phyloP scores from a whole-genome alignment of 2,888 invertebrate species.

The Ormia ochracea region DNA sequence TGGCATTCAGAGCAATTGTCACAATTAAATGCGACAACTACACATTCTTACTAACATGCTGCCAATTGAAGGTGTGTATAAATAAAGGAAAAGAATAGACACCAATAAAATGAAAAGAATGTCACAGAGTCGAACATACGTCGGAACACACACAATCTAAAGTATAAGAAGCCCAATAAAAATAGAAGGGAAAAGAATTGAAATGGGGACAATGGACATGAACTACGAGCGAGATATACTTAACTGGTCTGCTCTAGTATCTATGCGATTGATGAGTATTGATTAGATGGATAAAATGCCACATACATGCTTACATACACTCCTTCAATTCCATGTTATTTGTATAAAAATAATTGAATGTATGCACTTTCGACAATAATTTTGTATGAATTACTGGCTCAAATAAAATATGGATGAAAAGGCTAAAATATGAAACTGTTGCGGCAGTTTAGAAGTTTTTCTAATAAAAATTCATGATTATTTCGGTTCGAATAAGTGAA shows the following conservation, averaged over 20 bases:
- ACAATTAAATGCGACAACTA: conserved; percentile 58
- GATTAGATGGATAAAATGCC: conserved; percentile 52
- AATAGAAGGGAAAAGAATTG: conserved; percentile 14
- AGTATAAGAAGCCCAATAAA: conserved; percentile 9
- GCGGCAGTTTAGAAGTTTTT: too few species aligned
- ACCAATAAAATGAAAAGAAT: conserved; percentile 25
- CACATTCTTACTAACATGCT: neutral
- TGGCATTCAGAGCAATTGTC: conserved; percentile 58
- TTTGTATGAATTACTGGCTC: neutral
- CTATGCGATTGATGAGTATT: conserved; percentile 44
- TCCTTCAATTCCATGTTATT: neutral
- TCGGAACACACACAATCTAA: neutral
- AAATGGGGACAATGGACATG: conserved; percentile 46
- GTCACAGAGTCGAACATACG: conserved; percentile 17
- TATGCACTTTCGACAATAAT: conserved; percentile 30
- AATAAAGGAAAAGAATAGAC: conserved; percentile 24
- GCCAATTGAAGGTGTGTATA: conserved; percentile 19
- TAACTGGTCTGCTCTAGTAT: conserved; percentile 21
- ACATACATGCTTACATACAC: neutral
- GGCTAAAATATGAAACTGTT: too few species aligned
- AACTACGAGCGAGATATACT: conserved; percentile 36
- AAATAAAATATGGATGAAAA: conserved; percentile 2
- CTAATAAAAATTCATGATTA: too few species aligned
- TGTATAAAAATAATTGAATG: conserved; percentile 26
- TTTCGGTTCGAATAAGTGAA: too few species aligned